Evolutionary conservation across 2,797 vertebrate species (phyloP), one percentile per base, ranked within the genome.

Genomic region (Rachycentron canadum): DNA sequence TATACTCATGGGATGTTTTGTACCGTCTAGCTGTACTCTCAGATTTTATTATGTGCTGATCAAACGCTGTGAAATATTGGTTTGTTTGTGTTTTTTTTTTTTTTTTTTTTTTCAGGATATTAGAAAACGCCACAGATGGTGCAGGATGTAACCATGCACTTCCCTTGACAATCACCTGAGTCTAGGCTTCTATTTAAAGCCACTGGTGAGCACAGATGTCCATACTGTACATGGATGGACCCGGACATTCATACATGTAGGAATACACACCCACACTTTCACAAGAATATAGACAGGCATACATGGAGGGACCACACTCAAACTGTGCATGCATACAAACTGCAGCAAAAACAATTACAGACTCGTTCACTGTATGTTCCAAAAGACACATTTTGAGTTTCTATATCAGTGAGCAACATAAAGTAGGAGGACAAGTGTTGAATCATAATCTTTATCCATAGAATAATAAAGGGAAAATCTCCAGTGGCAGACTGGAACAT

Each of bases 171-270:
- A 40, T 87, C 62, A 75, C 62, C 36, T 61, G 69, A 53, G 26
- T 28, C 52, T 8, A 28, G 52, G 45, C 50, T 73, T 79, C 82
- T 84, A 76, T 86, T 86, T 81, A 81, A 82, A 81, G 79, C 25
- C 25, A 50, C 12, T 2, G 17, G 21, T 58, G 26, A 69, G 60
- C 63, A 57, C 56, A 82, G 49, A 78, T 73, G 73, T 69, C 56
- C 36, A 41, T 1, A 43, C 16, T 17, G 58, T 41, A 16, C 21
- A 64, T 63, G 52, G 36, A 26, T 45, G 32, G 7, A 71, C 28
- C 41, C n/a, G 45, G 14, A 41, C 38, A 23, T 1, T 4, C n/a
- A 71, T 40, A 69, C 8, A 61, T 50, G 32, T 5, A 34, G n/a
- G 14, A 25, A 57, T n/a, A 74, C 34, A 21, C 56, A 70, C 32